Conservation (phyloP, 2,888 invertebrate genomes). For the Drosophila atripex region DNA sequence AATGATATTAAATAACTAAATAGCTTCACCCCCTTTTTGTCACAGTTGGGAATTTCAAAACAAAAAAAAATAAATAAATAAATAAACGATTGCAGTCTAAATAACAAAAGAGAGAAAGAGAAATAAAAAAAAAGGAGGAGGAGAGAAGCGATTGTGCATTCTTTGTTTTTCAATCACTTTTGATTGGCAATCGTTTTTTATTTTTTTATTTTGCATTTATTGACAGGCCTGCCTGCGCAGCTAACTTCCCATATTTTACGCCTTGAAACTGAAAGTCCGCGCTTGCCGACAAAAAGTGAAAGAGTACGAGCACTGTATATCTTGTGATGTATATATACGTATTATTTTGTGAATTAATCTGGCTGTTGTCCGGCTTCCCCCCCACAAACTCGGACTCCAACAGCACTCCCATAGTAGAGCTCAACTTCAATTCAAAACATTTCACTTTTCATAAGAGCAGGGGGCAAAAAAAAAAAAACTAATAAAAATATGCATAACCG, state of each 20-base stretch:
- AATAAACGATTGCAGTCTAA: constrained; percentile 7
- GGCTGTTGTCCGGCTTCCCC: constrained; percentile 20
- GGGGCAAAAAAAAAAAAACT: neutral
- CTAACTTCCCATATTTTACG: constrained; percentile 17
- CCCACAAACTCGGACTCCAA: too few species aligned
- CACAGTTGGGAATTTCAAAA: neutral
- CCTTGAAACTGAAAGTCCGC: constrained; percentile 38
- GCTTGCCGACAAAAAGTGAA: constrained; percentile 21
- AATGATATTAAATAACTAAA: too few species aligned
- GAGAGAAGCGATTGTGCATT: neutral
- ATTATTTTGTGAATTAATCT: constrained; percentile 8
- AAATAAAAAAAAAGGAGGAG: neutral
- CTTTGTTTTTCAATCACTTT: neutral
- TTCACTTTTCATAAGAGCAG: constrained; percentile 1
- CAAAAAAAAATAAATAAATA: constrained; percentile 6
- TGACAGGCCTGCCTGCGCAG: neutral
- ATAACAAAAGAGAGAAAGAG: neutral
- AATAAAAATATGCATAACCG: neutral
- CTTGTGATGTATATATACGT: neutral
- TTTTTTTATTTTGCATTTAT: neutral
- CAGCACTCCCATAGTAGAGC: neutral
- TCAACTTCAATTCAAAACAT: neutral
- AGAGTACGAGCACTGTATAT: neutral
- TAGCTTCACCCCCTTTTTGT: too few species aligned
- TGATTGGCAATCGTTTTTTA: neutral